Conservation (phyloP, 1,140 invertebrate species). For the Hirudo medicinalis region DNA sequence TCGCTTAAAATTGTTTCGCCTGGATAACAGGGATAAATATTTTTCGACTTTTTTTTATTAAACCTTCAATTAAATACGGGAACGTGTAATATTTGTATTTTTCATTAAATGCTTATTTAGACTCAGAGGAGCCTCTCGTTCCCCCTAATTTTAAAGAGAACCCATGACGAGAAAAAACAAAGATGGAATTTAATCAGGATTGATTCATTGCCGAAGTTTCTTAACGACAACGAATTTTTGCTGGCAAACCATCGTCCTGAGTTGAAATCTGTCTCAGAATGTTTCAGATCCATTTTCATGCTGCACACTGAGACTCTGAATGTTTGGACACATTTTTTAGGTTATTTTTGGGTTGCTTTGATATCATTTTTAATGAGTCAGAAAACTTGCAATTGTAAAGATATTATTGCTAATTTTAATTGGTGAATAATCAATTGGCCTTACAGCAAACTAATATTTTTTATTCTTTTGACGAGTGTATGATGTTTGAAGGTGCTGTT, state of each 20-base stretch:
- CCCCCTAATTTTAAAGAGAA: neutral
- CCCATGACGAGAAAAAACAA: neutral
- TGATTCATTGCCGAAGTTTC: constrained; percentile 59
- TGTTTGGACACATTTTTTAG: constrained; percentile 81
- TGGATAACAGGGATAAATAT: neutral
- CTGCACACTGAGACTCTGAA: constrained; percentile 71
- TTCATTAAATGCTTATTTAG: neutral
- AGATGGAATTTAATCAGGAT: constrained; percentile 17
- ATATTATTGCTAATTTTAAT: no score
- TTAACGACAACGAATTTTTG: constrained; percentile 92
- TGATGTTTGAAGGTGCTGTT: constrained; percentile 5
- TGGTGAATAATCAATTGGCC: neutral
- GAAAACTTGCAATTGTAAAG: no score
- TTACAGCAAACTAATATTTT: neutral
- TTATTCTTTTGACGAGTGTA: neutral
- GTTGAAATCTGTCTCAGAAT: constrained; percentile 76
- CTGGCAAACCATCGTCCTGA: constrained; percentile 82
- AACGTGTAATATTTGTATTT: neutral
- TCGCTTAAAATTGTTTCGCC: neutral
- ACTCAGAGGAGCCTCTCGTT: neutral
- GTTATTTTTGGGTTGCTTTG: constrained; percentile 33
- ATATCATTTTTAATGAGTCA: no score
- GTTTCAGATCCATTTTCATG: constrained; percentile 86
- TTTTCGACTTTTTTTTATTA: neutral
- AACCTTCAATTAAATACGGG: neutral